Evolutionary conservation across 2,113 vertebrate species (phyloP), one percentile per base, ranked within the genome.

Genomic region (Takifugu bimaculatus): DNA sequence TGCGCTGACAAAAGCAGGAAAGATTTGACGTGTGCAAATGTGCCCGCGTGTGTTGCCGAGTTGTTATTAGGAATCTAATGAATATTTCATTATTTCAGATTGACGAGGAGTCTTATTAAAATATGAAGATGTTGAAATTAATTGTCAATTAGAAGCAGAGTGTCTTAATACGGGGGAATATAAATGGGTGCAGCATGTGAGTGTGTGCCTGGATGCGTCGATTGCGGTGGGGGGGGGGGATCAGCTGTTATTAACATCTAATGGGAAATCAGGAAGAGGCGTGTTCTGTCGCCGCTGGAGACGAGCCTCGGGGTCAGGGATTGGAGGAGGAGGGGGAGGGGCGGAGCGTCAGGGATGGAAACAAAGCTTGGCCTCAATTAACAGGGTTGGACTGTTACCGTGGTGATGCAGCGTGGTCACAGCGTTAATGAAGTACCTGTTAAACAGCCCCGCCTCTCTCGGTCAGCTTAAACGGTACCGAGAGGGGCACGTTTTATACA

Each of bases 111-210:
- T 82, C 91, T 90, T 92, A 92, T 92, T 91, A 92, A 91, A 92
- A 91, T 91, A 92, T 90, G 89, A 92, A 92, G 91, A 92, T 91
- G 90, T 91, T 90, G 88, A 90, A 92, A 92, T 92, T 91, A 92
- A 92, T 92, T 92, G 91, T 91, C 91, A 92, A 92, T 92, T 92
- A 91, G 87, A 83, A 84, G 77, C 80, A 84, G 88, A 90, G 91
- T 90, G 87, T 92, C 91, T 92, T 92, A 89, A 92, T 92, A 90
- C 87, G 86, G 85, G 85, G 76, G 81, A 86, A 89, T 90, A 88
- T 89, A 91, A 92, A 92, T 84, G 87, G 76, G 76, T 77, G 79
- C 79, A 65, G 84, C 70, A 4, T n/a, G 45, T 4, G 15, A 15
- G 45, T 58, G 68, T 62, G 69, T 60, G 78, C 70, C 60, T 74